These are phyloP conservation scores for Delia radicum DNA, from an alignment of 1,140 invertebrate species.

Conservation along the genomic window DNA sequence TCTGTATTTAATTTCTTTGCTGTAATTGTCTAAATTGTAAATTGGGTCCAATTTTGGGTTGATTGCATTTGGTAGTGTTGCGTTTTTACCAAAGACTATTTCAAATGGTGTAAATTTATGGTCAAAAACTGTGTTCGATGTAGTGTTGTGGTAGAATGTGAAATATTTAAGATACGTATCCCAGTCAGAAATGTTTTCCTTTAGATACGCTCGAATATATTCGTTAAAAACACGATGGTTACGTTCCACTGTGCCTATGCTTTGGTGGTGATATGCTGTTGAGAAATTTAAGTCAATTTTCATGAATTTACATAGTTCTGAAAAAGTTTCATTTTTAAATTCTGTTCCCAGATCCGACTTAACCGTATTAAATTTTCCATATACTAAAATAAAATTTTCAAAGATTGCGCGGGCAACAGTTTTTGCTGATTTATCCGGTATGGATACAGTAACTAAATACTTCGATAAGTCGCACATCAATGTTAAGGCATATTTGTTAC, in stretches of 20 bases:
- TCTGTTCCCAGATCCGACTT: slow-evolving; percentile 17
- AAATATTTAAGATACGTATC: slow-evolving; percentile 24
- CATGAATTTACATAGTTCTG: not conserved
- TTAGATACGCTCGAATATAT: not conserved
- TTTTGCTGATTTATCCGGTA: not conserved
- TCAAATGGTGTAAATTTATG: slow-evolving; percentile 5
- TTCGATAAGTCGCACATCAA: not conserved
- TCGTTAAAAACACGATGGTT: too few relatives aligned
- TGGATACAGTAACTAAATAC: slow-evolving; percentile 8
- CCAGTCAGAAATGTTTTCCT: slow-evolving; percentile 11
- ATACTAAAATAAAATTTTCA: slow-evolving; percentile 13
- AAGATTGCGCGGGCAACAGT: not conserved
- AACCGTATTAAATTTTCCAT: not conserved
- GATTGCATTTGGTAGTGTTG: not conserved
- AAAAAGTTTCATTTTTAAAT: not conserved
- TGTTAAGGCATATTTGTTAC: not conserved
- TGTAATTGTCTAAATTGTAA: too few relatives aligned
- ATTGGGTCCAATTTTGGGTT: too few relatives aligned
- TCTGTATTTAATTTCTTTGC: too few relatives aligned
- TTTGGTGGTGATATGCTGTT: too few relatives aligned
- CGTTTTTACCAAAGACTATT: not conserved
- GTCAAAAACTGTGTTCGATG: not conserved
- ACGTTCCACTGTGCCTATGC: too few relatives aligned
- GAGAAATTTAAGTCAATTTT: not conserved
- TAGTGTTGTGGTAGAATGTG: slow-evolving; percentile 17